Evolutionary conservation across 2,113 vertebrate species (phyloP).

Genomic region (Bubalus kerabau): DNA sequence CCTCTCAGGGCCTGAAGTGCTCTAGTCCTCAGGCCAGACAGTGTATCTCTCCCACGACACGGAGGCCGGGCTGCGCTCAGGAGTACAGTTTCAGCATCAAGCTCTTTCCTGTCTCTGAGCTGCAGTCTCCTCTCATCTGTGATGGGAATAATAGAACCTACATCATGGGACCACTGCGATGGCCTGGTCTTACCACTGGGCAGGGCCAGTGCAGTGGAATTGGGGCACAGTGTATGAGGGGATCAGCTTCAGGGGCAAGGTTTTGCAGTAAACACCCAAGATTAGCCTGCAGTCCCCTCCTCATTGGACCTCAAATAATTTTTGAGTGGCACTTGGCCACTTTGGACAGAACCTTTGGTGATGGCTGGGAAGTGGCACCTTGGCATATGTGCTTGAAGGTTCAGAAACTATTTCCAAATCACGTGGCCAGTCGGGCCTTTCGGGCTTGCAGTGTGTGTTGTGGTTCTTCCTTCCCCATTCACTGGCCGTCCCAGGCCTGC

Average conservation of each 20-base stretch:
- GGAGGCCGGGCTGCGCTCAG: neutral
- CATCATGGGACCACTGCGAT: neutral
- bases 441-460: neutral
- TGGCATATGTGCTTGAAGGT: neutral
- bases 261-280: neutral
- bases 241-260: neutral
- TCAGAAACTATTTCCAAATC: neutral
- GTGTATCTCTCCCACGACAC: rapidly evolving
- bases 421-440: neutral
- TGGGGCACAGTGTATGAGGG: neutral
- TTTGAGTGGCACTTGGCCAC: neutral
- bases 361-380: neutral
- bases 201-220: neutral
- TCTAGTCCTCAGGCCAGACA: neutral
- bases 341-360: neutral
- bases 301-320: neutral
- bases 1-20: rapidly evolving
- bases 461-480: neutral
- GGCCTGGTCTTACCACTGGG: neutral
- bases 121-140: neutral
- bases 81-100: neutral
- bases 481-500: too few relatives aligned
- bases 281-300: neutral
- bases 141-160: neutral
- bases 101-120: too few relatives aligned